Evolutionary conservation across 1,140 invertebrate genomes (phyloP).

Genomic region (Macrocentrus cingulum): DNA sequence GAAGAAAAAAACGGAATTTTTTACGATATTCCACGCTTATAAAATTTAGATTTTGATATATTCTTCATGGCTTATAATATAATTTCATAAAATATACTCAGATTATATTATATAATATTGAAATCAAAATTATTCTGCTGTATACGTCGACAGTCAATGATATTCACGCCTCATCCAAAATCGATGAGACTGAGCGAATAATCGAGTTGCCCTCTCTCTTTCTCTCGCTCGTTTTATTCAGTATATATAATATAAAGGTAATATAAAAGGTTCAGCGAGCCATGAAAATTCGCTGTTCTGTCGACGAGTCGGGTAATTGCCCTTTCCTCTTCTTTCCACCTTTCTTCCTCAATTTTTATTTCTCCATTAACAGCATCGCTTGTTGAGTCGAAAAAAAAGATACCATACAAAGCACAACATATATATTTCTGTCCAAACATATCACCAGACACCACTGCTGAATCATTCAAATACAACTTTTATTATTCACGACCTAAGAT

Average conservation of each 20-base stretch:
- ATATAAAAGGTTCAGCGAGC: slow-evolving; percentile 24
- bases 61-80: no score
- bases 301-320: slow-evolving; percentile 23
- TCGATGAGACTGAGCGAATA: slow-evolving; percentile 15
- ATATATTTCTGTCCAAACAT: neutral
- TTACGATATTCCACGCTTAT: no score
- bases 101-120: neutral
- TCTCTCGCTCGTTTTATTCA: neutral
- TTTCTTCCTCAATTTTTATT: slow-evolving; percentile 16
- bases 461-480: neutral
- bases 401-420: neutral
- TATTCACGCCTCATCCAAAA: slow-evolving; percentile 20
- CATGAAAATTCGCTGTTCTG: slow-evolving; percentile 22
- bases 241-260: neutral
- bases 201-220: slow-evolving; percentile 3
- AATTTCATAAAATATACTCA: no score
- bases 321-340: slow-evolving; percentile 10
- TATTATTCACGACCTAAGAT: no score
- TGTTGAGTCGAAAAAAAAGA: neutral
- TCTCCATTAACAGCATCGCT: slow-evolving; percentile 9
- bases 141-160: slow-evolving; percentile 7
- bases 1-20: no score
- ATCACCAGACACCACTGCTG: no score
- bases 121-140: neutral
- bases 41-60: no score